Conservation (phyloP, 2,113 vertebrate species). For the Pica pica region DNA sequence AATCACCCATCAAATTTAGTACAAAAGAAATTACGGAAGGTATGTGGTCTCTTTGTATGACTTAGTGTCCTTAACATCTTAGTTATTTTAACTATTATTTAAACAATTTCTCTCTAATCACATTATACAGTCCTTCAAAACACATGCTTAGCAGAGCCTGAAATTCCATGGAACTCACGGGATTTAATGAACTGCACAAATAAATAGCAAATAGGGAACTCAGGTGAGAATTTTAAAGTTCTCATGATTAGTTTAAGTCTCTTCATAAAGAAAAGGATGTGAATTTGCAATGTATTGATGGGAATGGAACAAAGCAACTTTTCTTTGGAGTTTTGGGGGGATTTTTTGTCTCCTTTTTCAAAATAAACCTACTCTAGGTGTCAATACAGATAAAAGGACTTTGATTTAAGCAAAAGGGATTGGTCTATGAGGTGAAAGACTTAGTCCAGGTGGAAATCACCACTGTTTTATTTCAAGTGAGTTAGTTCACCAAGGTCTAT, state of each 20-base stretch:
- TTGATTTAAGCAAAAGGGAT: not conserved
- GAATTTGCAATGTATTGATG: not conserved
- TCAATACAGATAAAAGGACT: not conserved
- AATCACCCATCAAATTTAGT: not conserved
- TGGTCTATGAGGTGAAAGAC: not conserved
- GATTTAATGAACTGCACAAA: not conserved
- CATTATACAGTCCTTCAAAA: not conserved
- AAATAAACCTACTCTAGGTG: not conserved
- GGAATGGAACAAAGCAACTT: not conserved
- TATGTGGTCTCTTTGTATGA: not conserved
- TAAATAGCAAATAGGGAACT: not conserved
- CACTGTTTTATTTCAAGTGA: not conserved
- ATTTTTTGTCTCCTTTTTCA: not conserved
- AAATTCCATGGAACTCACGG: not conserved
- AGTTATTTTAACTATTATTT: not conserved
- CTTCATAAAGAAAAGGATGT: not conserved
- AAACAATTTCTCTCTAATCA: not conserved
- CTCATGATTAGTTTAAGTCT: not conserved
- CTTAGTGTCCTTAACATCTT: not conserved
- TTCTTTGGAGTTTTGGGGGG: fast-evolving
- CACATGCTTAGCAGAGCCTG: not conserved
- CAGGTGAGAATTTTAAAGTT: not conserved
- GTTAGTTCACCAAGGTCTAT: not conserved
- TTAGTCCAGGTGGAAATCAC: not conserved
- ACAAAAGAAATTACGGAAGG: not conserved